phyloP scores from a whole-genome alignment of 2,797 vertebrate species.

The Rhinoraja longicauda region DNA sequence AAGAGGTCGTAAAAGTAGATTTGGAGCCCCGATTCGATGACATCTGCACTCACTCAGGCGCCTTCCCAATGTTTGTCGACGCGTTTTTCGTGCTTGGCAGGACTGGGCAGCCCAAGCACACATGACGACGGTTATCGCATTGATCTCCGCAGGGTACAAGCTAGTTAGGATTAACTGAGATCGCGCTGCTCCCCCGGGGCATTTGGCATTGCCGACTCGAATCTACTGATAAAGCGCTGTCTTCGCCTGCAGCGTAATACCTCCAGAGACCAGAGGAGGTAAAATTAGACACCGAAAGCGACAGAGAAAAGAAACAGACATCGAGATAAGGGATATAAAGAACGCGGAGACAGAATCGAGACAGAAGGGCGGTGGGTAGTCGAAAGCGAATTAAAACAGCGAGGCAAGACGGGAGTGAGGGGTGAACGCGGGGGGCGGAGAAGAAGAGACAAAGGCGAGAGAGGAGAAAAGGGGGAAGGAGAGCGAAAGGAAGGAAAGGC shows the following conservation, averaged over 20 bases:
- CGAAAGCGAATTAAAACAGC: neutral
- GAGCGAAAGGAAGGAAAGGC: neutral
- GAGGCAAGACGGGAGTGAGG: neutral
- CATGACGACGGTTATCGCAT: slow-evolving; percentile 21
- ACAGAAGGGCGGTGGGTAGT: slow-evolving; percentile 39
- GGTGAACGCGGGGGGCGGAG: slow-evolving; percentile 41
- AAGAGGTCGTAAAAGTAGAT: slow-evolving; percentile 17
- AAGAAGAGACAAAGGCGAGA: neutral
- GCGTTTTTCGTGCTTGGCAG: neutral
- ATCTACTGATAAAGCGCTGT: slow-evolving; percentile 32
- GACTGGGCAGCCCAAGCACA: neutral
- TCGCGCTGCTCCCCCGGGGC: slow-evolving; percentile 22
- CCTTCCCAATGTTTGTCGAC: slow-evolving; percentile 1
- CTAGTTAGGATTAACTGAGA: slow-evolving; percentile 38
- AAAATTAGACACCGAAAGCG: slow-evolving; percentile 14
- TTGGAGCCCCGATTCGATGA: neutral
- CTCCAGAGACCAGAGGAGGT: slow-evolving; percentile 4
- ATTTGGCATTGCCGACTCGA: slow-evolving; percentile 21
- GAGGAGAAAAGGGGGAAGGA: neutral
- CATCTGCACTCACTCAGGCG: neutral
- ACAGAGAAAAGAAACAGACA: slow-evolving; percentile 30
- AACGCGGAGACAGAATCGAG: slow-evolving; percentile 38
- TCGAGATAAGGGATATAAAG: slow-evolving; percentile 29
- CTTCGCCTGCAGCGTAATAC: neutral
- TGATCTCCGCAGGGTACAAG: slow-evolving; percentile 30